Percentiles rank a stretch among this genome's conserved stretches.
Evolutionary conservation across 35 echinoderm and acorn worm species (phyloP).

Genomic region (Amphiura filiformis): DNA sequence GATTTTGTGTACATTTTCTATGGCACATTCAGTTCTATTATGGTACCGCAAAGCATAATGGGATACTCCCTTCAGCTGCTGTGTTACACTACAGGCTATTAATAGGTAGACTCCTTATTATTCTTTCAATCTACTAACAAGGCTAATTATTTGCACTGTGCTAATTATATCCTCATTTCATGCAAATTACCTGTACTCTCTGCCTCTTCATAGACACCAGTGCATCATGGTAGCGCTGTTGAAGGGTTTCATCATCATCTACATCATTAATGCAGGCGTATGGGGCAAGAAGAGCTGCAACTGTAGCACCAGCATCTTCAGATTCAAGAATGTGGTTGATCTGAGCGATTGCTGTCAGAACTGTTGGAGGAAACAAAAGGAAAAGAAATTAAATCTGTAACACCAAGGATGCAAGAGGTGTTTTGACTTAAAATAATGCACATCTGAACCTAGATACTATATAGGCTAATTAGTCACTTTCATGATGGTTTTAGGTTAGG

Average conservation of each 20-base stretch:
- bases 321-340: slow-evolving; percentile 89
- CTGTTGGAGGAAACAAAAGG: slow-evolving; percentile 42
- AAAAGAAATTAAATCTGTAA: background rate
- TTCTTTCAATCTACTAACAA: no score
- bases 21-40: no score
- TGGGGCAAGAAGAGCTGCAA: slow-evolving; percentile 34
- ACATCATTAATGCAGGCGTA: slow-evolving; percentile 75
- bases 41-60: no score
- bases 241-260: slow-evolving; percentile 52
- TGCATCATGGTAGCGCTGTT: slow-evolving; percentile 77
- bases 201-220: slow-evolving; percentile 52
- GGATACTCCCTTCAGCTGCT: no score
- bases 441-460: no score
- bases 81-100: no score
- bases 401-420: background rate
- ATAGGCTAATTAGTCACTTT: no score
- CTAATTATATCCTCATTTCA: slow-evolving; percentile 13
- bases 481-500: no score
- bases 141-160: no score
- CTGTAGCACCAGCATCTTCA: slow-evolving; percentile 54
- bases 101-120: no score
- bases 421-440: background rate
- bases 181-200: slow-evolving; percentile 73
- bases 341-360: slow-evolving; percentile 67
- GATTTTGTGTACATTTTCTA: no score